These are phyloP conservation scores for Imbricaverruca yamaguchii DNA, from an alignment of 2,888 invertebrate species.

Conservation along the genomic window DNA sequence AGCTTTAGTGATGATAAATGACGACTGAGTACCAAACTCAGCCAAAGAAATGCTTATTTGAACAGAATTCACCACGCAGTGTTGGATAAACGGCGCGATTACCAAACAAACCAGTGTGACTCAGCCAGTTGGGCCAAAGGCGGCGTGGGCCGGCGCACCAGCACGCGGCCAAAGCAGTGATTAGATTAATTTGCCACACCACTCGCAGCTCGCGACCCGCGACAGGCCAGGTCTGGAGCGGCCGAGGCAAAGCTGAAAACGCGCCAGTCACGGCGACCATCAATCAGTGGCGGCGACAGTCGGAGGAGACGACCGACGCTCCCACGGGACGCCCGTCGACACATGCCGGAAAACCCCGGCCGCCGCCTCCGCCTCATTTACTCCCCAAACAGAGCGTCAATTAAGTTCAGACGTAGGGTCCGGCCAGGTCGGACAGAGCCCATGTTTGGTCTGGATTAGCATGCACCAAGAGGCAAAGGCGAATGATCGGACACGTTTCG, in stretches of 20 bases:
- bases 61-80: conserved; percentile 16
- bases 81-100: conserved; percentile 22
- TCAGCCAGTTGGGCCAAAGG: conserved; percentile 1
- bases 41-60: conserved; percentile 18
- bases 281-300: background rate
- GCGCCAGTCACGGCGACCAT: background rate
- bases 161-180: conserved; percentile 16
- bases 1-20: conserved; percentile 19
- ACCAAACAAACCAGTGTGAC: conserved; percentile 19
- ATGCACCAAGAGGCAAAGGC: background rate
- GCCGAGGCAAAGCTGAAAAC: background rate
- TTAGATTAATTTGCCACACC: conserved; percentile 21
- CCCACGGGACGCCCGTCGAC: too few relatives aligned
- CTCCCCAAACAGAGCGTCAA: background rate
- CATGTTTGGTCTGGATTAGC: background rate
- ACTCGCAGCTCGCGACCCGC: background rate
- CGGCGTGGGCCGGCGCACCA: conserved; percentile 3
- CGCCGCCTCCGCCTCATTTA: background rate
- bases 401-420: background rate
- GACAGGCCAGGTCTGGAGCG: background rate
- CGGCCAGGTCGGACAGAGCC: background rate
- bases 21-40: background rate
- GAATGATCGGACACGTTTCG: too few relatives aligned
- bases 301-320: too few relatives aligned
- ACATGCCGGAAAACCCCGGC: background rate